Evolutionary conservation across 2,797 vertebrate species (phyloP), one percentile per base, ranked within the genome.

Genomic region (Pangasius krempfi): DNA sequence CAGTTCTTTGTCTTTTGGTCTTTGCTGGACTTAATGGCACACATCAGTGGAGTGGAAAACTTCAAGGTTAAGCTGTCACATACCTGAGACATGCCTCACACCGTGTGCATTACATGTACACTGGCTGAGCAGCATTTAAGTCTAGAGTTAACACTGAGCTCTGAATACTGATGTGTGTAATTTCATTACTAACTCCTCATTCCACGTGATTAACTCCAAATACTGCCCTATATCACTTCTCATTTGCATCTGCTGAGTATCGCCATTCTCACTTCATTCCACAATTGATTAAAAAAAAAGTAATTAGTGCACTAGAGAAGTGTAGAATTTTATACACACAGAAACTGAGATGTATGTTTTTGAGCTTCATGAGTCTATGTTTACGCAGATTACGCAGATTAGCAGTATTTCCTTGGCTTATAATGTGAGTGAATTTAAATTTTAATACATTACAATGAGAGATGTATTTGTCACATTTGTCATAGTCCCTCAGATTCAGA

Each of bases 161-260:
- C 50, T 18, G 82, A 68, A 84, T 68, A 84, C 82, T 84, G n/a
- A 52, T 25, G 82, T 84, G 82, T 84, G 82, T 68, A 84, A 84
- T 84, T 84, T 84, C 62, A 84, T 84, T 84, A 68, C 52, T 30
- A 84, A 84, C 82, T 84, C 64, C 82, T 52, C 62, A 84, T 33
- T 84, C 62, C 82, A 84, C 62, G 68, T 68, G 62, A 68, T 84
- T 84, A 84, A 52, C 62, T 68, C 44, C 16, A 25, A 52, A 84
- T 33, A 22, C 62, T 52, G 82, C n/a, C 18, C 9, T 50, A 68
- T 52, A 68, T 84, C 40, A 30, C 60, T 50, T 66, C 62, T 30
- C 30, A 84, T 68, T 84, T 68, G 82, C 62, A 33, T 84, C 82
- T 68, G 62, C 62, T 50, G 62, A 22, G 62, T 84, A 33, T 84